Percentiles rank a stretch among this genome's conserved stretches.
Evolutionary conservation across 2,797 vertebrate genomes (phyloP).

Genomic region (Siniperca scherzeri): DNA sequence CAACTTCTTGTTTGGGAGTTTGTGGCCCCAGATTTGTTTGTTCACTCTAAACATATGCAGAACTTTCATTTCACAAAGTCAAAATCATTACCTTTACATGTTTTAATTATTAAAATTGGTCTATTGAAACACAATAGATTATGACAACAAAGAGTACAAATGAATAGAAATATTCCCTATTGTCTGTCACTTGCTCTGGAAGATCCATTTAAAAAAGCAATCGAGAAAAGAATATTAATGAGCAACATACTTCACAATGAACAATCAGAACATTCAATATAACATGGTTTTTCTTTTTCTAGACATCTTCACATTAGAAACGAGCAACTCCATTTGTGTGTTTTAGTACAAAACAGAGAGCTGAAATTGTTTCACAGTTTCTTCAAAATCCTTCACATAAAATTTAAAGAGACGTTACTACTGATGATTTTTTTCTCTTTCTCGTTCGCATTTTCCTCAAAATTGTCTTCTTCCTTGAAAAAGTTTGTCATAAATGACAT

Average conservation of each 20-base stretch:
- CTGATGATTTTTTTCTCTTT: constrained; percentile 4
- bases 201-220: constrained; percentile 82
- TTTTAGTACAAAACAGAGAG: constrained; percentile 80
- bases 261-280: constrained; percentile 86
- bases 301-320: constrained; percentile 85
- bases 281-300: constrained; percentile 75
- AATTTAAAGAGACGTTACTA: constrained; percentile 58
- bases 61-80: constrained; percentile 36
- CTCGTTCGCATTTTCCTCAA: constrained; percentile 51
- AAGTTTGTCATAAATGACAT: constrained; percentile 59
- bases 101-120: constrained; percentile 90
- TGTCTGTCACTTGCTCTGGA: constrained; percentile 83
- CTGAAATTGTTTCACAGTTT: constrained; percentile 84
- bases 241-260: constrained; percentile 86
- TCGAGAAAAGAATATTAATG: constrained; percentile 78
- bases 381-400: constrained; percentile 80
- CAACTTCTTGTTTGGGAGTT: not conserved
- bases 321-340: constrained; percentile 70
- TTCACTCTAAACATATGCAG: constrained; percentile 9
- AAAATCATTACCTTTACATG: constrained; percentile 77
- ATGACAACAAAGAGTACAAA: constrained; percentile 90
- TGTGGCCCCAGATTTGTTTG: not conserved
- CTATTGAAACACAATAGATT: constrained; percentile 90
- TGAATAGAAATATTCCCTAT: constrained; percentile 86
- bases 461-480: constrained; percentile 64